phyloP scores from a whole-genome alignment of 2,888 invertebrate species.

The Trachelus stipa region DNA sequence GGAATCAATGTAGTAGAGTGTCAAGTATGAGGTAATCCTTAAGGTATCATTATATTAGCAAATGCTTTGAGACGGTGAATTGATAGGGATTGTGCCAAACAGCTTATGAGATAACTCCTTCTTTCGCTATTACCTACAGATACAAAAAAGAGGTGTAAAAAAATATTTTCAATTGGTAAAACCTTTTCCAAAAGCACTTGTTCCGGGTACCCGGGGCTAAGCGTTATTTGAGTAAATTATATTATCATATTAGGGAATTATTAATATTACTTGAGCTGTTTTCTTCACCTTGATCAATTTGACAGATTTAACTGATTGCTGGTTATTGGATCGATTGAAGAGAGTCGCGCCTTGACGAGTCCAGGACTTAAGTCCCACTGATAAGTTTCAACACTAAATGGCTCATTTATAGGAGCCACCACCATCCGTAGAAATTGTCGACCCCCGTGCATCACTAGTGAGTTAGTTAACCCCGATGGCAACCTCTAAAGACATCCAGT shows the following conservation, averaged over 20 bases:
- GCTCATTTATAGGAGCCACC: slow-evolving; percentile 38
- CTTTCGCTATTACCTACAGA: neutral
- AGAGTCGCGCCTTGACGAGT: neutral
- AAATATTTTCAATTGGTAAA: neutral
- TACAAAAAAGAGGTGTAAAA: neutral
- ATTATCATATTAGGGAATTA: neutral
- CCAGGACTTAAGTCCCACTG: slow-evolving; percentile 10
- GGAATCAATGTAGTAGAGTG: neutral
- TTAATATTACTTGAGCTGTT: neutral
- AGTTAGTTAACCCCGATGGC: slow-evolving; percentile 45
- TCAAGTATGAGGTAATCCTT: neutral
- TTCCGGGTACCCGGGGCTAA: neutral
- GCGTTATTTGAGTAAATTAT: neutral
- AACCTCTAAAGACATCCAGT: slow-evolving; percentile 23
- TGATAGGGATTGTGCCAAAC: neutral
- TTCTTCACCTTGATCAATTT: neutral
- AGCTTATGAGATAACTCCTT: neutral
- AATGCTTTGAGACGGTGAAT: neutral
- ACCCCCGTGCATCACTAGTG: slow-evolving; percentile 25
- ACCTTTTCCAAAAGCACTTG: neutral
- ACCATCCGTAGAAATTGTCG: neutral
- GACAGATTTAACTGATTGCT: neutral
- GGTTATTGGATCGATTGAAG: neutral
- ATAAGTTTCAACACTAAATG: slow-evolving; percentile 32
- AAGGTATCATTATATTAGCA: neutral